A percentile compares a stretch with the other conserved stretches of the same genome.
These are phyloP conservation scores for Phymastichus coffea DNA, from an alignment of 1,140 invertebrate genomes.

Conservation along the genomic window DNA sequence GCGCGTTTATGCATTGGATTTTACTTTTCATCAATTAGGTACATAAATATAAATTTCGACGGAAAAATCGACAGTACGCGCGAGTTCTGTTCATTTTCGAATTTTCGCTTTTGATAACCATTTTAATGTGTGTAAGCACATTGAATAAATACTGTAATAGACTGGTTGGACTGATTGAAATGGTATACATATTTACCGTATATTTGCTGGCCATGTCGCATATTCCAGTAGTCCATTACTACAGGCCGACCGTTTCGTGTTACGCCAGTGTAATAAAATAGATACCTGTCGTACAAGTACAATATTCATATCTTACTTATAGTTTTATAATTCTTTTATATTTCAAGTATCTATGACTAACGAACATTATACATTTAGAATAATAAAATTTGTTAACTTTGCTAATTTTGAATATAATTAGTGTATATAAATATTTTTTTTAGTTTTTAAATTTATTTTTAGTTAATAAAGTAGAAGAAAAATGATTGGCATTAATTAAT, in stretches of 20 bases:
- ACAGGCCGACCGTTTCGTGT: constrained; percentile 61
- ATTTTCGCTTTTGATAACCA: no score
- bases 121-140: no score
- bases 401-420: not conserved
- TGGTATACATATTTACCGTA: constrained; percentile 71
- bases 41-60: not conserved
- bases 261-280: constrained; percentile 64
- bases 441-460: no score
- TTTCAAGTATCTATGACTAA: no score
- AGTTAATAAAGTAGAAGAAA: no score
- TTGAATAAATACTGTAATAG: no score
- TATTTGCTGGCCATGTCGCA: constrained; percentile 67
- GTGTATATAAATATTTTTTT: no score
- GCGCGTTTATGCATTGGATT: not conserved
- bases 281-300: constrained; percentile 68
- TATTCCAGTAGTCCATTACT: constrained; percentile 71
- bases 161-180: no score
- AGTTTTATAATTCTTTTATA: no score
- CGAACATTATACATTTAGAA: not conserved
- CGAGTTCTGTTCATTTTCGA: no score
- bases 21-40: not conserved
- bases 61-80: no score
- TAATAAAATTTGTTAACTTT: not conserved
- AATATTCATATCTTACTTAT: not conserved
- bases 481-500: no score